Evolutionary conservation across 2,113 vertebrate species (phyloP).

Genomic region (Chaenocephalus aceratus): DNA sequence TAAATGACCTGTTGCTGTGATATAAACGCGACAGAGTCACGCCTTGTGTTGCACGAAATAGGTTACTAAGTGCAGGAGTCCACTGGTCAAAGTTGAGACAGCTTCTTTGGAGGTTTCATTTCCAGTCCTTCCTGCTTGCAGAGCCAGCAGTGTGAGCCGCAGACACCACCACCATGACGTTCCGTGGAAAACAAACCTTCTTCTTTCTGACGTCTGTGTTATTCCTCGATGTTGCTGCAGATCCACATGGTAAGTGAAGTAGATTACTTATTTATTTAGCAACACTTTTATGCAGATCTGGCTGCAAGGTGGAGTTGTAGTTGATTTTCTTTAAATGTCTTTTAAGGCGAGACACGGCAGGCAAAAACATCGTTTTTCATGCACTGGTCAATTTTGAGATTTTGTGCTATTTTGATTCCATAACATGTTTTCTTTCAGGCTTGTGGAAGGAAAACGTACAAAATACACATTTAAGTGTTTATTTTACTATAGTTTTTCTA

Average conservation of each 20-base stretch:
- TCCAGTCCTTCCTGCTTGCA: background rate
- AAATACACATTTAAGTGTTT: too few relatives aligned
- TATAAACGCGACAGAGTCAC: background rate
- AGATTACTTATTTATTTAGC: background rate
- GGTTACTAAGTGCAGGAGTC: too few relatives aligned
- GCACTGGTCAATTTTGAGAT: too few relatives aligned
- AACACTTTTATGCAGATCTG: background rate
- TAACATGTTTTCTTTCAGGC: too few relatives aligned
- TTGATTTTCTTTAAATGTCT: background rate
- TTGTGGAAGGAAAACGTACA: too few relatives aligned
- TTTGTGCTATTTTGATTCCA: too few relatives aligned
- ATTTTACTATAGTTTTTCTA: too few relatives aligned
- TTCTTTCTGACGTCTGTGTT: slow-evolving; percentile 22
- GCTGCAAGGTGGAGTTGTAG: background rate
- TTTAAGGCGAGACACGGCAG: background rate
- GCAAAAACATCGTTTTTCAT: too few relatives aligned
- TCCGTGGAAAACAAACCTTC: background rate
- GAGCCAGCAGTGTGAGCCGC: background rate
- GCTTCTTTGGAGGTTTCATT: fast-evolving
- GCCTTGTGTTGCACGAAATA: background rate
- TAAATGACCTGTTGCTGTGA: background rate
- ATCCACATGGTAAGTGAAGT: slow-evolving; percentile 43
- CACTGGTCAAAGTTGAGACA: too few relatives aligned
- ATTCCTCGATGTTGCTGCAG: slow-evolving; percentile 28
- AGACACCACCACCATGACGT: slow-evolving; percentile 27